These are phyloP conservation scores for Galerucella pusilla DNA, from an alignment of 2,888 invertebrate species.

Conservation along the genomic window DNA sequence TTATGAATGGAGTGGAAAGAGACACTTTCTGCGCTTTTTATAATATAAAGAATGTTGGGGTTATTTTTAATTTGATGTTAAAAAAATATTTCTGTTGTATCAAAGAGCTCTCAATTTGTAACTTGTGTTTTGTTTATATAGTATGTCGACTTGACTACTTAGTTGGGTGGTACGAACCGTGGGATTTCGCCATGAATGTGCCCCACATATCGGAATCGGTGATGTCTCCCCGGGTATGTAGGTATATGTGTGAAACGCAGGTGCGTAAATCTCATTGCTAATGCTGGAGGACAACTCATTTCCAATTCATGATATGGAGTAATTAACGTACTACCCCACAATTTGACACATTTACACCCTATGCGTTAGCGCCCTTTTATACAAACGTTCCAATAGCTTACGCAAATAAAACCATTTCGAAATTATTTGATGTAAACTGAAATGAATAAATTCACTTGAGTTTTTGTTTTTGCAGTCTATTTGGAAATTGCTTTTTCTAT, in stretches of 20 bases:
- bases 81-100: not conserved
- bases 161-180: conserved; percentile 30
- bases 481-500: too few species aligned
- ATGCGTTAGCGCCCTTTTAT: conserved; percentile 35
- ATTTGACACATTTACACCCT: conserved; percentile 48
- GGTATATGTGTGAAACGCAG: conserved; percentile 36
- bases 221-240: conserved; percentile 27
- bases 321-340: conserved; percentile 50
- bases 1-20: too few species aligned
- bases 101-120: not conserved
- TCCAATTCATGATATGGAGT: conserved; percentile 49
- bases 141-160: not conserved
- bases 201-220: conserved; percentile 26
- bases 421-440: conserved; percentile 24
- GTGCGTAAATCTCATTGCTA: conserved; percentile 46
- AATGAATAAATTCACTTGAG: not conserved
- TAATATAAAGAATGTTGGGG: too few species aligned
- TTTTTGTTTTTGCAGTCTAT: not conserved
- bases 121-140: not conserved
- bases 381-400: conserved; percentile 37
- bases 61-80: not conserved
- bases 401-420: conserved; percentile 38
- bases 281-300: conserved; percentile 51
- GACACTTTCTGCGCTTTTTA: too few species aligned
- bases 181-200: conserved; percentile 25